A percentile compares a stretch with the other conserved stretches of the same genome.
phyloP scores from a whole-genome alignment of 2,797 vertebrate genomes.

The Linurgus olivaceus region DNA sequence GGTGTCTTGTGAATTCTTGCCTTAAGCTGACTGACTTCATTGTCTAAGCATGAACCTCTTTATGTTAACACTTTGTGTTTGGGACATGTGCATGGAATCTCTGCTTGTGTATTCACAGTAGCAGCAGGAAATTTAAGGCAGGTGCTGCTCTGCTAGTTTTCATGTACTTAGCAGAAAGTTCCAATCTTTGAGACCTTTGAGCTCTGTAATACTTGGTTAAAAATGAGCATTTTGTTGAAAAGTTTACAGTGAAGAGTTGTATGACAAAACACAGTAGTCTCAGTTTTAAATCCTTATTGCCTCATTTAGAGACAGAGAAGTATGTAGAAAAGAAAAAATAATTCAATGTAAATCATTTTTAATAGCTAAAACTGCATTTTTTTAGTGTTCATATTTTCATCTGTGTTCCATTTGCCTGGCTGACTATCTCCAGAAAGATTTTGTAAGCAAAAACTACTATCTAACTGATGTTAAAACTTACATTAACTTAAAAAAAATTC shows the following conservation, averaged over 20 bases:
- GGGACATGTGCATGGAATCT: background rate
- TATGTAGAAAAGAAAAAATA: background rate
- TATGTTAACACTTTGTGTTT: background rate
- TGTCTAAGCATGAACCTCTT: background rate
- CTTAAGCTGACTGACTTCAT: rapidly evolving
- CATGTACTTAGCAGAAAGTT: background rate
- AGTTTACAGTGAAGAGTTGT: background rate
- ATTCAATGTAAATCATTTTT: background rate
- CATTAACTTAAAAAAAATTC: background rate
- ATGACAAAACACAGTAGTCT: background rate
- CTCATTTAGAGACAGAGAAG: background rate
- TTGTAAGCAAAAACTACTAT: background rate
- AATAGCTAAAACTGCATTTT: background rate
- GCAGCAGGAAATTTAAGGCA: background rate
- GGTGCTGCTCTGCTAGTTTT: background rate
- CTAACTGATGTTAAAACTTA: background rate
- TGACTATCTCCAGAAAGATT: background rate
- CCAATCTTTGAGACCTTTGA: background rate
- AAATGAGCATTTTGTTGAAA: background rate
- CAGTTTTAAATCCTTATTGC: background rate
- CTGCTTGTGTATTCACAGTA: background rate
- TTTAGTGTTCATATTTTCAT: background rate
- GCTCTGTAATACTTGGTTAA: background rate
- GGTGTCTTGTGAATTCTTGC: background rate
- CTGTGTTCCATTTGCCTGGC: background rate